A percentile compares a stretch with the other conserved stretches of the same genome.
Evolutionary conservation across 2,888 invertebrate species (phyloP).

Genomic region (Blera fallax): DNA sequence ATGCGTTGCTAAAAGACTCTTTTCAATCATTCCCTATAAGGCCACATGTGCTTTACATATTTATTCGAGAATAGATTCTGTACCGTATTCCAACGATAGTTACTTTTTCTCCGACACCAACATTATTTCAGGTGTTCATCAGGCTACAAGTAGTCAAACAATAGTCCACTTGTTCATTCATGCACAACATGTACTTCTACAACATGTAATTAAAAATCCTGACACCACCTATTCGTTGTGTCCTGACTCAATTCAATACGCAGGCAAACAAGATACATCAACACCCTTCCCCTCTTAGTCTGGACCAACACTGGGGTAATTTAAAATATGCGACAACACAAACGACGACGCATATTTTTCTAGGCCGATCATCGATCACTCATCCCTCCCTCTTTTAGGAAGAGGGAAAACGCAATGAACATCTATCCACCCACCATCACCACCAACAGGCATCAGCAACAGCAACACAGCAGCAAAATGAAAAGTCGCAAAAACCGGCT

Average conservation of each 20-base stretch:
- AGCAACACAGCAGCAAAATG: slow-evolving; percentile 4
- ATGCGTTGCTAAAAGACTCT: neutral
- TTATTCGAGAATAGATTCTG: too few species aligned
- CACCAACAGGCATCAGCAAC: slow-evolving; percentile 38
- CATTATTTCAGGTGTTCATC: neutral
- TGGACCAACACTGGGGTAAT: slow-evolving; percentile 28
- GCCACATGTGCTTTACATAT: too few species aligned
- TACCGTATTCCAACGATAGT: neutral
- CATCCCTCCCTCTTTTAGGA: slow-evolving; percentile 1
- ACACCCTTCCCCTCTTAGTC: neutral
- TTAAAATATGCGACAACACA: slow-evolving; percentile 12
- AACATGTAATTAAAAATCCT: slow-evolving; percentile 48
- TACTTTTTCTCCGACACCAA: neutral
- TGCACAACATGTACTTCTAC: slow-evolving; percentile 1
- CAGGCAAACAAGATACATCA: slow-evolving; percentile 17
- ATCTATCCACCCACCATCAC: slow-evolving; percentile 10
- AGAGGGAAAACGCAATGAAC: slow-evolving; percentile 29
- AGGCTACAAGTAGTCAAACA: neutral
- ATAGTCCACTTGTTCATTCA: slow-evolving; percentile 14
- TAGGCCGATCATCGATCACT: slow-evolving; percentile 64
- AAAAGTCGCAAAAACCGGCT: slow-evolving; percentile 61
- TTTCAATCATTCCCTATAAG: too few species aligned
- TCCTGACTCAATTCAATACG: slow-evolving; percentile 12
- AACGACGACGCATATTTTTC: slow-evolving; percentile 36
- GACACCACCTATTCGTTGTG: slow-evolving; percentile 52